Evolutionary conservation across 2,888 invertebrate genomes (phyloP), one percentile per base, ranked within the genome.

Genomic region (Heliconius ismenius): DNA sequence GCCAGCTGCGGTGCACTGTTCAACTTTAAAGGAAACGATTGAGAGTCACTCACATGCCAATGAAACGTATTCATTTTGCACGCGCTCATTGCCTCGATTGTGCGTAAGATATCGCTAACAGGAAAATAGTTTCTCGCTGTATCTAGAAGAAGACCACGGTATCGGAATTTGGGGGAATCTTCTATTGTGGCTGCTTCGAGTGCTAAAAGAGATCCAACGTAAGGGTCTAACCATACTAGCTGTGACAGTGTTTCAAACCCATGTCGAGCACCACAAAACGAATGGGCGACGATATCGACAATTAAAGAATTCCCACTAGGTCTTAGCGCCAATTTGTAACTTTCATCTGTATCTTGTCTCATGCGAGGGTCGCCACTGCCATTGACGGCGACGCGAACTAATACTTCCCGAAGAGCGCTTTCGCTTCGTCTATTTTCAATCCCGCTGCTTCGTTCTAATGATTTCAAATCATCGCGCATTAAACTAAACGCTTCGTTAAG

Each of bases 61-160:
- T 99, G 98, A 86, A 99, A 97, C 3, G 98, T 97, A 91, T 99
- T 99, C 81, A 98, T 89, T 90, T 99, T 99, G 83, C 96, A 96
- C 68, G 97, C 96, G 0, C 97, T 96, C 98, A 99, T 98, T 4
- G 97, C 98, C 78, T 97, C 96, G 84, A 99, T 92, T 15, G 97
- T 96, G 18, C 96, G 95, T 83, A 96, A 95, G 62, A 97, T 94
- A 73, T 96, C 95, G 15, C 94, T 95, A 3, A 97, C 94, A 0
- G 97, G 96, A 86, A 99, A 96, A 89, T 96, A 99, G 89, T 99
- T 98, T 32, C 99, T 94, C 0, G 98, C 97, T 0, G 99, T 98
- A 87, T 99, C 99, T 73, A 99, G 90, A 90, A 98, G 95, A 1
- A 99, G 90, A 7, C 99, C 99, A 63, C 99, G 95, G 89, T 98